Evolutionary conservation across 2,888 invertebrate species (phyloP), one percentile per base, ranked within the genome.

Genomic region (Cryptocephalus primarius): DNA sequence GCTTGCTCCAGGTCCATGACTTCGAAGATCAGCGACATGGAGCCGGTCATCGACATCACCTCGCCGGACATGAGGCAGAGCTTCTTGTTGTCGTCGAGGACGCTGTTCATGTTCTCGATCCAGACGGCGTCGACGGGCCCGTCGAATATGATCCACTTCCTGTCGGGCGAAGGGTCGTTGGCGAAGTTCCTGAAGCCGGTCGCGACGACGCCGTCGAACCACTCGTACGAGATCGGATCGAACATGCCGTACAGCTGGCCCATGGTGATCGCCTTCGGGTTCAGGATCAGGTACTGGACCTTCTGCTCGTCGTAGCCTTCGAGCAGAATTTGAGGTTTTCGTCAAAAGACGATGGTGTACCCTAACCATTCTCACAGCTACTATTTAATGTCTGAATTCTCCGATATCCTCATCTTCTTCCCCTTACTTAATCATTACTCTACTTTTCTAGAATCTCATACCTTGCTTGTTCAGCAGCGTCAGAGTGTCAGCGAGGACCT

Each of bases 101-200:
- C 88, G 1, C 89, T 89, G 64, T 90, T 90, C 80, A 91, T 83
- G 66, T 88, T 90, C 73, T 91, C 90, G 56, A 90, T 88, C 91
- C 91, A 91, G 4, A 86, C 83, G 2, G 89, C 86, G 68, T 91
- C 90, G 2, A 91, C 88, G 0, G 90, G 90, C 1, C 91, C 91
- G 67, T 91, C 90, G 67, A 95, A 93, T 44, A 95, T 83, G 39
- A 95, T 80, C 93, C 93, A 94, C 70, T 93, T 93, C 50, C 83
- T 76, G 56, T 86, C 82, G 1, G 81, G 76, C 0, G 80, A 80
- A 32, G 84, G 81, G 12, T 87, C 84, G 43, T 78, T 78, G 9
- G 87, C 85, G 71, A 83, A 84, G 62, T 79, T 75, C 60, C 93
- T 72, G 70, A 86, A 90, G 68, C 85, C 82, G 2, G 80, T 82